Evolutionary conservation across 1,140 invertebrate genomes (phyloP).

Genomic region (Diorhabda elongata): DNA sequence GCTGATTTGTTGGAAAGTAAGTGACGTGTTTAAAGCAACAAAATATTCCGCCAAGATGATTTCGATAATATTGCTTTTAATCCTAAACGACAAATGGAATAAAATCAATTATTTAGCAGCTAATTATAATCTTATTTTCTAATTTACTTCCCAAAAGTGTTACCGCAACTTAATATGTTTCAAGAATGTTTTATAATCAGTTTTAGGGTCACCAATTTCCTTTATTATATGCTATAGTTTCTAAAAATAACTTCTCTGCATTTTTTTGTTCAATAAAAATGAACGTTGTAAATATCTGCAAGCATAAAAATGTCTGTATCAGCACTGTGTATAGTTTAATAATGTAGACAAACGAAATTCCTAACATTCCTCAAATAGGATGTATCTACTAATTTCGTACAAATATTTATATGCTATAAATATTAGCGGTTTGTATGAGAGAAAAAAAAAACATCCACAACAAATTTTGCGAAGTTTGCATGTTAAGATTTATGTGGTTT

Average conservation of each 20-base stretch:
- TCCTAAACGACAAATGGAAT: too few species aligned
- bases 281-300: slow-evolving; percentile 6
- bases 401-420: slow-evolving; percentile 4
- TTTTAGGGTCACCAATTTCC: not conserved
- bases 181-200: not conserved
- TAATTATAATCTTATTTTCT: too few species aligned
- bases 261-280: not conserved
- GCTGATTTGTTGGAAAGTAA: too few species aligned
- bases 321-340: not conserved
- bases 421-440: not conserved
- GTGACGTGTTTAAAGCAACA: too few species aligned
- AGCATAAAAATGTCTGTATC: slow-evolving; percentile 7
- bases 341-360: slow-evolving; percentile 14
- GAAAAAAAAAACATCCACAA: too few species aligned
- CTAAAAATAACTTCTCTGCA: not conserved
- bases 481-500: too few species aligned
- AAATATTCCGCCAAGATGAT: too few species aligned
- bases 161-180: too few species aligned
- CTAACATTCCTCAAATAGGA: slow-evolving; percentile 6
- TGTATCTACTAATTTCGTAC: not conserved
- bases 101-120: too few species aligned
- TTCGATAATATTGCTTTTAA: too few species aligned
- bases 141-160: too few species aligned
- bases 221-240: not conserved
- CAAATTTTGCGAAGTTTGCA: too few species aligned